These are phyloP conservation scores for Acinonyx jubatus DNA, from an alignment of 2,113 vertebrate species.

Conservation along the genomic window DNA sequence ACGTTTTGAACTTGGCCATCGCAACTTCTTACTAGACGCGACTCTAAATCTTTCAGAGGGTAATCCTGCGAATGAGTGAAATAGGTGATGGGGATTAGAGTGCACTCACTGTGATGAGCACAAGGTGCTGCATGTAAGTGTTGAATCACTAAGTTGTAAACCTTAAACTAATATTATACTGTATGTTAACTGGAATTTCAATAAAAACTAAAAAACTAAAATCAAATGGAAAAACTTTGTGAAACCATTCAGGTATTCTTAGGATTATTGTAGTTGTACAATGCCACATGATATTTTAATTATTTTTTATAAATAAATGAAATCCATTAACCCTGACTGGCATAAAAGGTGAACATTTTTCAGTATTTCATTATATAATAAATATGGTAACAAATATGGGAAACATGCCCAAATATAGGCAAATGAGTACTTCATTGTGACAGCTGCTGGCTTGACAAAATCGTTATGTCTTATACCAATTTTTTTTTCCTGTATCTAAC, in stretches of 20 bases:
- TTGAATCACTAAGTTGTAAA: not conserved
- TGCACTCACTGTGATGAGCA: not conserved
- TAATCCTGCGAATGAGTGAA: not conserved
- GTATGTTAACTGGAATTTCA: not conserved
- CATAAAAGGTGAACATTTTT: conserved; percentile 22
- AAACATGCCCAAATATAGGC: not conserved
- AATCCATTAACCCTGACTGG: not conserved
- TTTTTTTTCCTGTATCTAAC: conserved; percentile 72
- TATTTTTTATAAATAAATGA: not conserved
- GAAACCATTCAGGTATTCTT: conserved; percentile 25
- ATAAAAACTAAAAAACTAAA: not conserved
- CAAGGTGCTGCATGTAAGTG: not conserved
- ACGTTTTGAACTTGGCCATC: too few relatives aligned
- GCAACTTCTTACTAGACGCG: too few relatives aligned
- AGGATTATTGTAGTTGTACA: conserved; percentile 27
- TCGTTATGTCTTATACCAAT: conserved; percentile 68
- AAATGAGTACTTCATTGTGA: conserved; percentile 57
- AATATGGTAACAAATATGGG: not conserved
- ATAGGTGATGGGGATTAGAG: not conserved
- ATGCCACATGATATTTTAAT: conserved; percentile 36
- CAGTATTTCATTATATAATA: not conserved
- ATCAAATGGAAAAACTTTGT: not conserved
- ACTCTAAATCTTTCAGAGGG: conserved; percentile 34
- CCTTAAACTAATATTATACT: not conserved
- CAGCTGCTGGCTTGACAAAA: conserved; percentile 79